phyloP scores from a whole-genome alignment of 1,140 invertebrate species.

The Drosophila jambulina region DNA sequence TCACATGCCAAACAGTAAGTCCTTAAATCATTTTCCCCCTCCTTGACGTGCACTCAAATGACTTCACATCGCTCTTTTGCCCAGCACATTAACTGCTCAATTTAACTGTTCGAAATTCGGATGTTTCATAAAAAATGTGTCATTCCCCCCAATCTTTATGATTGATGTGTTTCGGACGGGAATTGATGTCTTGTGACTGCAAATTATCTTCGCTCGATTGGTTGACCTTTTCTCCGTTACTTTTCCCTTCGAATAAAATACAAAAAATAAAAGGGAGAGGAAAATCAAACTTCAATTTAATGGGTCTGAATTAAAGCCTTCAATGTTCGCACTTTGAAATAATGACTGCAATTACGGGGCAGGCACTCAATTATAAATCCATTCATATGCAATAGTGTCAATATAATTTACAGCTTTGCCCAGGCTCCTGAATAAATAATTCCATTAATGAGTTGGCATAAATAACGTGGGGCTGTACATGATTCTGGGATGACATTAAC shows the following conservation, averaged over 20 bases:
- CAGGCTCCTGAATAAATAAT: slow-evolving; percentile 36
- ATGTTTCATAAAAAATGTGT: slow-evolving; percentile 31
- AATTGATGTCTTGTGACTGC: slow-evolving; percentile 33
- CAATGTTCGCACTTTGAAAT: slow-evolving; percentile 22
- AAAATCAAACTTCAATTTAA: slow-evolving; percentile 28
- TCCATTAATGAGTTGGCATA: slow-evolving; percentile 31
- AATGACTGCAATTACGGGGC: slow-evolving; percentile 44
- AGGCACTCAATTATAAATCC: slow-evolving; percentile 37
- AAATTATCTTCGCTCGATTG: slow-evolving; percentile 35
- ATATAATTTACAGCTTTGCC: slow-evolving; percentile 49
- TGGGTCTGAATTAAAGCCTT: slow-evolving; percentile 21
- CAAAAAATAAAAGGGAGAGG: not conserved
- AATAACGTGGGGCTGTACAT: slow-evolving; percentile 25
- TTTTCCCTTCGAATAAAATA: not conserved
- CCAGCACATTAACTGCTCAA: slow-evolving; percentile 36
- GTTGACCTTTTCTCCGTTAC: slow-evolving; percentile 10
- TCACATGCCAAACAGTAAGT: not conserved
- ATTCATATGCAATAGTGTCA: slow-evolving; percentile 54
- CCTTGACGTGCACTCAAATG: not conserved
- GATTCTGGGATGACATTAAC: not conserved
- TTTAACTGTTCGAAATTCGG: slow-evolving; percentile 23
- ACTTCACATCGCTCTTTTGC: not conserved
- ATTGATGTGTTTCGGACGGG: slow-evolving; percentile 25
- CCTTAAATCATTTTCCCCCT: slow-evolving; percentile 9
- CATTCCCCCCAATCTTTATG: slow-evolving; percentile 27